Percentiles rank a stretch among this genome's conserved stretches.
Conservation (phyloP, 2,888 invertebrate species). For the Drosophila pseudotakahashii region DNA sequence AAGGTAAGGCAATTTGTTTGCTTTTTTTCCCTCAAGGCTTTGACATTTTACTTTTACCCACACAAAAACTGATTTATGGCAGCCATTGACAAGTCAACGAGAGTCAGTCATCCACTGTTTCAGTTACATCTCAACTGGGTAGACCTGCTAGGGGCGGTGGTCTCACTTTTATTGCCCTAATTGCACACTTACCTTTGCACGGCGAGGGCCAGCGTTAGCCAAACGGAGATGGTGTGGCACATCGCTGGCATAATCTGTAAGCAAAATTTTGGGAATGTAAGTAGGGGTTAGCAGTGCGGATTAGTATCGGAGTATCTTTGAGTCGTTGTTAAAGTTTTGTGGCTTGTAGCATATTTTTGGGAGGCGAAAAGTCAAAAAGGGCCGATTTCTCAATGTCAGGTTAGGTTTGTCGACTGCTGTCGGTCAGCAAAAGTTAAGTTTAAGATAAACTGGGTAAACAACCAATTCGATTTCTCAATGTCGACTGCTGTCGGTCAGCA, state of each 20-base stretch:
- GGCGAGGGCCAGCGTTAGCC: conserved; percentile 95
- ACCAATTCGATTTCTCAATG: no score
- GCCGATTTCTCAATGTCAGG: no score
- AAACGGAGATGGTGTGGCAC: conserved; percentile 97
- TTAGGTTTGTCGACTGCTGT: no score
- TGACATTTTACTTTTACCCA: conserved; percentile 42
- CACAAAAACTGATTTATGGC: conserved; percentile 63
- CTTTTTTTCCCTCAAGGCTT: conserved; percentile 19
- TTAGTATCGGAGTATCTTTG: neutral
- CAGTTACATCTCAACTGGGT: conserved; percentile 26
- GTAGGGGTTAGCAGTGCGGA: neutral
- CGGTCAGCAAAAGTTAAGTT: no score
- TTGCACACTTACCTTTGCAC: conserved; percentile 88
- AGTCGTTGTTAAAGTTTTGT: no score
- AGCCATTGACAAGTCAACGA: conserved; percentile 65
- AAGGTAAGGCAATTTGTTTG: conserved; percentile 26
- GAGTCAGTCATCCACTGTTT: conserved; percentile 16
- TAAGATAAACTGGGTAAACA: no score
- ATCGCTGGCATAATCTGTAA: conserved; percentile 89
- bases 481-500: no score
- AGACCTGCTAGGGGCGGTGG: conserved; percentile 1
- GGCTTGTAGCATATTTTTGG: conserved; percentile 12
- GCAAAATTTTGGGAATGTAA: conserved; percentile 12
- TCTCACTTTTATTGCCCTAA: conserved; percentile 33
- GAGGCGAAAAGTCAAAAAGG: neutral